A percentile compares a stretch with the other conserved stretches of the same genome.
Evolutionary conservation across 2,888 invertebrate species (phyloP).

Genomic region (Lottia gigantea): DNA sequence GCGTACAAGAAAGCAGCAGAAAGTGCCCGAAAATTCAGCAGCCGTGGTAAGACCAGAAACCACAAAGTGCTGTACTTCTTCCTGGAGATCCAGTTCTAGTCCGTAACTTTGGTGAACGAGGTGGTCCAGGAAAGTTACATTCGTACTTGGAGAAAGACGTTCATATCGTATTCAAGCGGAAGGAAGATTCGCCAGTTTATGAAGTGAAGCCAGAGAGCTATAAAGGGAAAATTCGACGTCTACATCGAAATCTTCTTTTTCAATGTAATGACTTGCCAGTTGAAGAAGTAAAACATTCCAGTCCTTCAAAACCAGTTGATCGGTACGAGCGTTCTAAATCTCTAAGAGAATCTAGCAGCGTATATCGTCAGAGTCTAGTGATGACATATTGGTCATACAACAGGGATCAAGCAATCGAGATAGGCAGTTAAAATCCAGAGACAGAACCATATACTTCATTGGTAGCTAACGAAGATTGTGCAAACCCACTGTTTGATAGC

Average conservation of each 20-base stretch:
- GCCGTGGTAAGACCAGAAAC: background rate
- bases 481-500: too few species aligned
- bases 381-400: background rate
- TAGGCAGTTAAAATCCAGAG: background rate
- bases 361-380: background rate
- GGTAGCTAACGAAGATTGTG: background rate
- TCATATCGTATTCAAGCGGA: slow-evolving; percentile 20
- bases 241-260: slow-evolving; percentile 26
- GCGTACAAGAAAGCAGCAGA: slow-evolving; percentile 26
- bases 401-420: background rate
- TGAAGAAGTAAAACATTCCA: background rate
- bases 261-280: slow-evolving; percentile 13
- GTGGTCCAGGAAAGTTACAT: slow-evolving; percentile 30
- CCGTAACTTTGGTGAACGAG: slow-evolving; percentile 23
- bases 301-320: background rate
- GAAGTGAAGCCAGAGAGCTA: slow-evolving; percentile 26
- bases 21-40: slow-evolving; percentile 15
- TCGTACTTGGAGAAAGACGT: slow-evolving; percentile 29
- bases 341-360: too few species aligned
- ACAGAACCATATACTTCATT: background rate
- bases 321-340: too few species aligned
- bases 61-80: slow-evolving; percentile 4
- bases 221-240: slow-evolving; percentile 13
- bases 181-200: slow-evolving; percentile 19
- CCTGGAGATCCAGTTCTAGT: slow-evolving; percentile 27